Conservation (phyloP, 2,888 invertebrate genomes). For the Hipparchia sbordonii region DNA sequence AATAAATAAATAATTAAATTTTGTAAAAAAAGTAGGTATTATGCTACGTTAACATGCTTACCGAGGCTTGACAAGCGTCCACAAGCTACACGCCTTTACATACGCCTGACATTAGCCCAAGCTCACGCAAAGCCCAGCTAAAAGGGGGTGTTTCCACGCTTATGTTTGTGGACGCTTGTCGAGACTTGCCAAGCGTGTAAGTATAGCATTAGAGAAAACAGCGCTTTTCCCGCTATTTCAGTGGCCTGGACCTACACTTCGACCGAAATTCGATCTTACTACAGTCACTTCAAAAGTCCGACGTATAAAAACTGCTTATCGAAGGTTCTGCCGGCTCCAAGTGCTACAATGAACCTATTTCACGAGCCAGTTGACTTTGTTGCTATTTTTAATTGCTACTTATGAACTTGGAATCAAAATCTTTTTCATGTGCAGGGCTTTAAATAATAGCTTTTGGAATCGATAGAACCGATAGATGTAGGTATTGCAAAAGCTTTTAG, state of each 20-base stretch:
- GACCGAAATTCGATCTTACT: slow-evolving; percentile 18
- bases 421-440: not conserved
- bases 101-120: too few species aligned
- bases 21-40: too few species aligned
- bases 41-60: too few species aligned
- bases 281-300: slow-evolving; percentile 10
- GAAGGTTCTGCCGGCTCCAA: slow-evolving; percentile 9
- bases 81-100: too few species aligned
- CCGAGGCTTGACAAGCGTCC: too few species aligned
- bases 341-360: slow-evolving; percentile 38
- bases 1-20: too few species aligned
- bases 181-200: too few species aligned
- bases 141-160: too few species aligned
- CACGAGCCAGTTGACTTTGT: slow-evolving; percentile 36
- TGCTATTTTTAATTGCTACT: slow-evolving; percentile 31
- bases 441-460: not conserved
- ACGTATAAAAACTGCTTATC: not conserved
- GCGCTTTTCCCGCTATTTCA: not conserved
- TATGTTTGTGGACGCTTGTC: too few species aligned
- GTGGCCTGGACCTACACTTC: not conserved
- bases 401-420: not conserved
- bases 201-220: not conserved
- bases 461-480: not conserved
- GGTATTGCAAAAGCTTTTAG: too few species aligned
- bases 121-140: too few species aligned